Conservation (phyloP, 2,113 vertebrate species). For the Holacanthus passer region DNA sequence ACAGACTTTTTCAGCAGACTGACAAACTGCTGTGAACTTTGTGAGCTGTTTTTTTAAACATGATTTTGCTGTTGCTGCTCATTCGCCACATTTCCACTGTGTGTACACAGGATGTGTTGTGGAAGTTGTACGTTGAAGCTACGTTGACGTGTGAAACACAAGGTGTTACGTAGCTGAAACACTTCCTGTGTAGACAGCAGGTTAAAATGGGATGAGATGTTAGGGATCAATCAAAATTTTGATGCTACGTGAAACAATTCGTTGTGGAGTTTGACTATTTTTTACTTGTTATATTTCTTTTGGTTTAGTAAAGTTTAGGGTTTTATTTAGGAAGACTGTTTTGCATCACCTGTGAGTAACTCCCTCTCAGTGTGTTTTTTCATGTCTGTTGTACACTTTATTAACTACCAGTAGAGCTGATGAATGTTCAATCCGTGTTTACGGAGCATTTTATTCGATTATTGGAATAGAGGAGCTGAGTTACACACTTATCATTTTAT, state of each 20-base stretch:
- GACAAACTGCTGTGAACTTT: constrained; percentile 29
- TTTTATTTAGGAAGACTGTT: constrained; percentile 6
- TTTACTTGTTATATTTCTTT: constrained; percentile 44
- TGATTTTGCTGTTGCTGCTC: constrained; percentile 34
- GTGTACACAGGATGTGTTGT: neutral
- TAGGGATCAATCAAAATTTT: constrained; percentile 20
- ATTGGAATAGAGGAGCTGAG: neutral
- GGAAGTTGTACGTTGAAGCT: too few relatives aligned
- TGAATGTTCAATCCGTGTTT: neutral
- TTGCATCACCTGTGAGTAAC: neutral
- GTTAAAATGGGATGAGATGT: neutral
- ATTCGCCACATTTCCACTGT: neutral
- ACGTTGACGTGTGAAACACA: too few relatives aligned
- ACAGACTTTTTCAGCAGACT: constrained; percentile 15
- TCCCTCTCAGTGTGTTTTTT: neutral
- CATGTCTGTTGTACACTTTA: neutral
- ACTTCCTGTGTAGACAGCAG: constrained; percentile 1
- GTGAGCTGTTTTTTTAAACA: constrained; percentile 1
- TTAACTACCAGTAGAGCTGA: neutral
- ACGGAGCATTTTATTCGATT: neutral
- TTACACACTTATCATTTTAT: neutral
- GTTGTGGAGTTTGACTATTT: constrained; percentile 25
- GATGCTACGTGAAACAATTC: constrained; percentile 3
- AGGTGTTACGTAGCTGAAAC: neutral
- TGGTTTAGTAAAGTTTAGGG: constrained; percentile 33